phyloP scores from a whole-genome alignment of 2,113 vertebrate genomes.

The Physeter macrocephalus region DNA sequence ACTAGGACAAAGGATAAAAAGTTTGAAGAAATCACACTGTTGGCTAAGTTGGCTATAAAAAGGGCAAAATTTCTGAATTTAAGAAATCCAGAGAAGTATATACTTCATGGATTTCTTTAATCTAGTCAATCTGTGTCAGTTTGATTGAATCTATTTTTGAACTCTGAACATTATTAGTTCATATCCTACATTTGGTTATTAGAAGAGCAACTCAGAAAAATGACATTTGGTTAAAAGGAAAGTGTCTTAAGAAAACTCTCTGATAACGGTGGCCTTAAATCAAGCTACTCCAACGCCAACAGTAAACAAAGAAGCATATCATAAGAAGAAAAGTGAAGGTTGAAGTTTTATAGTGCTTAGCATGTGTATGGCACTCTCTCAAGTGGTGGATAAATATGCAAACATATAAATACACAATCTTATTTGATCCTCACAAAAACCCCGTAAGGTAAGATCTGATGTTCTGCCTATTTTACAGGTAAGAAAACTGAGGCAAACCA shows the following conservation, averaged over 20 bases:
- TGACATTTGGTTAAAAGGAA: background rate
- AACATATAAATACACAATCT: background rate
- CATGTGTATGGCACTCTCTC: background rate
- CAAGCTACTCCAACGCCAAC: background rate
- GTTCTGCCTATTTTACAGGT: background rate
- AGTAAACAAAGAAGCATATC: background rate
- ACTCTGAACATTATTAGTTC: background rate
- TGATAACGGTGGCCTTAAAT: background rate
- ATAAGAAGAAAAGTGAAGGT: background rate
- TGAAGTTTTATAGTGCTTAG: background rate
- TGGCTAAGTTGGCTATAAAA: background rate
- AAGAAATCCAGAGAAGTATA: background rate
- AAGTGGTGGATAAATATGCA: background rate
- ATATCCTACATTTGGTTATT: background rate
- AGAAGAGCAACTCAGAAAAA: background rate
- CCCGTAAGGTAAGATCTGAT: background rate
- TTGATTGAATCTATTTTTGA: background rate
- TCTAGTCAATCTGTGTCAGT: background rate
- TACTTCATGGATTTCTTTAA: background rate
- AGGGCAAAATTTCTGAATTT: conserved; percentile 1
- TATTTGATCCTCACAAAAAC: background rate
- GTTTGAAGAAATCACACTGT: background rate
- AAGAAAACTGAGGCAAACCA: background rate
- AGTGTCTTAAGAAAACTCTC: background rate
- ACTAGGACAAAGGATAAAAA: background rate